Evolutionary conservation across 2,113 vertebrate genomes (phyloP).

Genomic region (Gulo gulo): DNA sequence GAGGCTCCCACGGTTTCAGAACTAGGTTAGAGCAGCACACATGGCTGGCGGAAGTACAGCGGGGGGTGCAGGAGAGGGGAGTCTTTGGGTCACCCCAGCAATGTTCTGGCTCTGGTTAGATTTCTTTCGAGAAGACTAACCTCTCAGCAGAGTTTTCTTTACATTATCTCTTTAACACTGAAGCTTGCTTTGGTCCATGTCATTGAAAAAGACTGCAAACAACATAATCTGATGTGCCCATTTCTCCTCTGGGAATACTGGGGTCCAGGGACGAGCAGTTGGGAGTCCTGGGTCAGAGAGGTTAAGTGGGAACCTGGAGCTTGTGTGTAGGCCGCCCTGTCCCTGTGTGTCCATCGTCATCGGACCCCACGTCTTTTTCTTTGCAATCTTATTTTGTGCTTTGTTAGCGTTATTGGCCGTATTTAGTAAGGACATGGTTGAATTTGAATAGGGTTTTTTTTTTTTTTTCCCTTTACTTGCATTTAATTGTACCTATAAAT

Average conservation of each 20-base stretch:
- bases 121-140: background rate
- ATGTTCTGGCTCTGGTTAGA: background rate
- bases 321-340: accelerated
- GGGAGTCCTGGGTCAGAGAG: background rate
- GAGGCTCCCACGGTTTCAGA: background rate
- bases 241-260: background rate
- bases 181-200: background rate
- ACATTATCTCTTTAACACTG: background rate
- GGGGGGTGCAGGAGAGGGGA: background rate
- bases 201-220: background rate
- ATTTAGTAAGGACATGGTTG: background rate
- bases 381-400: background rate
- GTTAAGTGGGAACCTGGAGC: background rate
- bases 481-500: background rate
- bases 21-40: background rate
- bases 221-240: background rate
- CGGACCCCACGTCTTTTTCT: background rate
- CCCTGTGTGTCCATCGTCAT: background rate
- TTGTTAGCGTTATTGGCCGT: background rate
- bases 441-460: background rate
- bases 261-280: background rate
- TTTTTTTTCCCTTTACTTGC: background rate
- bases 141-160: background rate
- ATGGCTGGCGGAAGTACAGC: background rate
- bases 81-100: background rate